These are phyloP conservation scores for Cololabis saira DNA, from an alignment of 2,113 vertebrate species.

Conservation along the genomic window DNA sequence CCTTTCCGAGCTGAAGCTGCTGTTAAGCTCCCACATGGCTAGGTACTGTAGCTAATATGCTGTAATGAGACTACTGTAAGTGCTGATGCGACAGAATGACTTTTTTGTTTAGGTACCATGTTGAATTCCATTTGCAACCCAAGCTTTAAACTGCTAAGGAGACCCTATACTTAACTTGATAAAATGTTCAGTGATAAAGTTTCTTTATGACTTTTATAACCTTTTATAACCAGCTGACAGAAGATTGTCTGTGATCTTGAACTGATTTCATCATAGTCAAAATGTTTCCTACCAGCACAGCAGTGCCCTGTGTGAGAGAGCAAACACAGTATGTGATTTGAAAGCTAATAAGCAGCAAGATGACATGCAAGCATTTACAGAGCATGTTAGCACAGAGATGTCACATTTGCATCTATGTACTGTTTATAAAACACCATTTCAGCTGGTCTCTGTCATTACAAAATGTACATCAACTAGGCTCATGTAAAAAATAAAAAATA, in stretches of 20 bases:
- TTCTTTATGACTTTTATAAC: constrained; percentile 16
- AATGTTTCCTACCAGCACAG: not conserved
- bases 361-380: no score
- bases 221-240: constrained; percentile 2
- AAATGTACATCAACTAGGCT: no score
- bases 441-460: no score
- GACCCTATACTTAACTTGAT: constrained; percentile 9
- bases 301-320: not conserved
- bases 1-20: constrained; percentile 29
- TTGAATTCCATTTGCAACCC: constrained; percentile 30
- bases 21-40: constrained; percentile 30
- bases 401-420: no score
- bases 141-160: constrained; percentile 24
- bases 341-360: no score
- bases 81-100: constrained; percentile 30
- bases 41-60: constrained; percentile 34
- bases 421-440: no score
- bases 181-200: constrained; percentile 17
- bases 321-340: not conserved
- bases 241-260: constrained; percentile 1
- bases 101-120: constrained; percentile 39
- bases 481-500: no score
- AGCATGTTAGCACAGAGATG: no score
- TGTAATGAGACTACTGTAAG: constrained; percentile 47
- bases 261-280: constrained; percentile 5